Evolutionary conservation across 1,140 invertebrate genomes (phyloP).

Genomic region (Pogonognathellus flavescens): DNA sequence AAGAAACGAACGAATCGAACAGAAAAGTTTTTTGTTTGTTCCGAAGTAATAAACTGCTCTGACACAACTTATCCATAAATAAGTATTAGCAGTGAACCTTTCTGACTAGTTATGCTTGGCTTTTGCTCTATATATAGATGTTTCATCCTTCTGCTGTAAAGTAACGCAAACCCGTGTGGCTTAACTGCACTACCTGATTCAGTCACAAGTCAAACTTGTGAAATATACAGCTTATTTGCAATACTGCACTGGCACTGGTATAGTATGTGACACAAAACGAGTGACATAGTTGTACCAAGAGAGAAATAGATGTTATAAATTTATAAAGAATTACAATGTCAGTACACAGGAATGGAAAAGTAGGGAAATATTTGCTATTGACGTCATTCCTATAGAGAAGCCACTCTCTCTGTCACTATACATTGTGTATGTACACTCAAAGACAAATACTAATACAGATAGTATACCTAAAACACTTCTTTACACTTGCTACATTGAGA

Average conservation of each 20-base stretch:
- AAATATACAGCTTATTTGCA: background rate
- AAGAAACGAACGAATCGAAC: too few species aligned
- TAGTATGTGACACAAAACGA: background rate
- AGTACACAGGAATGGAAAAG: background rate
- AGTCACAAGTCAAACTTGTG: background rate
- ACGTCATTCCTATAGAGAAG: slow-evolving; percentile 18
- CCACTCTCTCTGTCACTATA: too few species aligned
- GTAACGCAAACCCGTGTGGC: background rate
- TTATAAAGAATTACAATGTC: background rate
- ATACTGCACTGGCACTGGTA: background rate
- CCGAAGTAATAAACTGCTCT: background rate
- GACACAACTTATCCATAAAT: background rate
- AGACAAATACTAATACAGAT: background rate
- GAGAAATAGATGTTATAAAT: background rate
- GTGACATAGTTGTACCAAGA: background rate
- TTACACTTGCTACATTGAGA: too few species aligned
- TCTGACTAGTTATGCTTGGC: background rate
- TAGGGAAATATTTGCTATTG: slow-evolving; percentile 16
- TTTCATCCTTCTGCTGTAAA: background rate
- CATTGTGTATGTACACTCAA: background rate
- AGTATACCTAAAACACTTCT: too few species aligned
- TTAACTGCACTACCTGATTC: background rate
- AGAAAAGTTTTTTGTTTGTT: slow-evolving; percentile 27
- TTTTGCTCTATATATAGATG: background rate
- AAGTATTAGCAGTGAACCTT: slow-evolving; percentile 2